Evolutionary conservation across 2,888 invertebrate species (phyloP).

Genomic region (Stramonita haemastoma): DNA sequence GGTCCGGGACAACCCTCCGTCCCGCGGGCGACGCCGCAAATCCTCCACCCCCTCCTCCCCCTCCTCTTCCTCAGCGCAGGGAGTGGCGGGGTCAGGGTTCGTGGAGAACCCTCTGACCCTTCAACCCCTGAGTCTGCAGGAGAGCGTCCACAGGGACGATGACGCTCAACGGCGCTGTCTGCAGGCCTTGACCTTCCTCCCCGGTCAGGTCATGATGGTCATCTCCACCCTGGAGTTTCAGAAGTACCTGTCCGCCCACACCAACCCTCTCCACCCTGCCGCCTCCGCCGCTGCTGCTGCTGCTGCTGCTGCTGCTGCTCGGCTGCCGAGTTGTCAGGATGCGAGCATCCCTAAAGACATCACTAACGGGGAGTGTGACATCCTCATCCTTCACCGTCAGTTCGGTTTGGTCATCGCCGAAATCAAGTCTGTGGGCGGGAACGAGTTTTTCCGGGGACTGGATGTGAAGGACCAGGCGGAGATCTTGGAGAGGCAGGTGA

Average conservation of each 20-base stretch:
- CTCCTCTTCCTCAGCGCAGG: neutral
- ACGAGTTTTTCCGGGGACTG: neutral
- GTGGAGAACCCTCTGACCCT: neutral
- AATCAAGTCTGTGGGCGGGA: slow-evolving; percentile 2
- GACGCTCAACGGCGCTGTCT: neutral
- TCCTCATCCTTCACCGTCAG: neutral
- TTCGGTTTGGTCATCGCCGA: neutral
- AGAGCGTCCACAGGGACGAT: neutral
- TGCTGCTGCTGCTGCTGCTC: neutral
- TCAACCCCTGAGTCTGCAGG: neutral
- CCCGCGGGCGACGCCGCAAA: neutral
- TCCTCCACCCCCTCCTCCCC: neutral
- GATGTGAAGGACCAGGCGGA: neutral
- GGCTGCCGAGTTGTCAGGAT: neutral
- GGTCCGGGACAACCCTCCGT: neutral
- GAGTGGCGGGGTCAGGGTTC: neutral
- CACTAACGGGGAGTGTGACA: neutral
- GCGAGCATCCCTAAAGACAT: neutral
- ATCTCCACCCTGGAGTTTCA: neutral
- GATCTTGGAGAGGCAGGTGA: neutral
- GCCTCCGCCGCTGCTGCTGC: neutral
- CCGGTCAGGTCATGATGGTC: neutral
- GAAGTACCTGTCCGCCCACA: neutral
- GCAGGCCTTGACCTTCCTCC: neutral
- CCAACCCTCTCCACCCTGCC: neutral